phyloP scores from a whole-genome alignment of 1,140 invertebrate genomes.

The Uloborus diversus region DNA sequence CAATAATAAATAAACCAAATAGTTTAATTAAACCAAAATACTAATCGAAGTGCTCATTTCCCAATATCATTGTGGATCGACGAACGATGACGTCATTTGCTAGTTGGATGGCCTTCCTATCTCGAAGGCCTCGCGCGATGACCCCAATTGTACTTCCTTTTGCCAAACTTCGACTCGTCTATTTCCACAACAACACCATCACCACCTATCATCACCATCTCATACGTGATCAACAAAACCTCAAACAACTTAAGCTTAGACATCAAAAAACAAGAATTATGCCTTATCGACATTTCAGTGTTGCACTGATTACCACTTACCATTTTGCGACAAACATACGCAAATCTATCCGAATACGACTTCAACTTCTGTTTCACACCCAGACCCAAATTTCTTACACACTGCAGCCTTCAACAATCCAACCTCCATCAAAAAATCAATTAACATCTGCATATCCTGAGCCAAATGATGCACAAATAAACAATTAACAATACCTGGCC shows the following conservation, averaged over 20 bases:
- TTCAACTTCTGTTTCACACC: conserved; percentile 5
- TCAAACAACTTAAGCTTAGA: conserved; percentile 4
- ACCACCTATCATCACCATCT: conserved; percentile 40
- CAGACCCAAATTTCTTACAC: conserved; percentile 1
- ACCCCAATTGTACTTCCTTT: conserved; percentile 46
- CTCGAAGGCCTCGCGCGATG: too few species aligned
- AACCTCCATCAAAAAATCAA: conserved; percentile 8
- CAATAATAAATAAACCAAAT: too few species aligned
- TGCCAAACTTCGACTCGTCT: conserved; percentile 53
- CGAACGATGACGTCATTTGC: too few species aligned
- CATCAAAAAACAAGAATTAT: neutral
- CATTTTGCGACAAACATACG: conserved; percentile 5
- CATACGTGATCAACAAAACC: conserved; percentile 2
- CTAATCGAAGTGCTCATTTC: too few species aligned
- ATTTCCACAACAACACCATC: conserved; percentile 48
- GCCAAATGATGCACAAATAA: neutral
- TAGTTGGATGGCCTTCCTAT: too few species aligned
- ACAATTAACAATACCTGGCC: conserved; percentile 8
- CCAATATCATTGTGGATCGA: too few species aligned
- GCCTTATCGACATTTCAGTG: conserved; percentile 4
- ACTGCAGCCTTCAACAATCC: conserved; percentile 7
- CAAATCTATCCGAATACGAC: conserved; percentile 5
- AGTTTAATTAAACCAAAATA: too few species aligned
- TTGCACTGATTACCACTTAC: conserved; percentile 1
- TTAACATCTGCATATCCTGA: conserved; percentile 5